Conservation (phyloP, 1,140 invertebrate species). For the Penaeus japonicus region DNA sequence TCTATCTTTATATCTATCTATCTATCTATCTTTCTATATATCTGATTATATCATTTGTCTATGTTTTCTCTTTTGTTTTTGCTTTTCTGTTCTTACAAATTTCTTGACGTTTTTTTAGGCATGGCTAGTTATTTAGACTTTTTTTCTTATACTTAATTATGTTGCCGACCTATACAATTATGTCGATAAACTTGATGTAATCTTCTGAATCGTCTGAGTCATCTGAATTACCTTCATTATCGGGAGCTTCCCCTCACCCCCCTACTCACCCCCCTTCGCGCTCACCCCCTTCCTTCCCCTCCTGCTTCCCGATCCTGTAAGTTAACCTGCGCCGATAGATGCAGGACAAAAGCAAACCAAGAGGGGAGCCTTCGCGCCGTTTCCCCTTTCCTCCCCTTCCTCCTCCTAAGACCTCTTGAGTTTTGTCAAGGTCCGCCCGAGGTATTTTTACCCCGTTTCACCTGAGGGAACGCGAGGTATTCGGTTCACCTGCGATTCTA, state of each 20-base stretch:
- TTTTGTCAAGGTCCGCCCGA: not conserved
- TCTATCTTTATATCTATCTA: not conserved
- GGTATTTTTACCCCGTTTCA: conserved; percentile 24
- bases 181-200: too few species aligned
- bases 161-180: too few species aligned
- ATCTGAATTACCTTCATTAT: too few species aligned
- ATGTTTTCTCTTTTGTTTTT: too few species aligned
- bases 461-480: conserved; percentile 20
- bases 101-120: too few species aligned
- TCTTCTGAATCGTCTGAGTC: too few species aligned
- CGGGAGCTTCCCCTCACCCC: not conserved
- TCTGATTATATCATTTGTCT: too few species aligned
- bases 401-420: not conserved
- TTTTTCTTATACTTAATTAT: too few species aligned
- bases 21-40: not conserved
- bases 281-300: not conserved
- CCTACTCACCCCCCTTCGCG: not conserved
- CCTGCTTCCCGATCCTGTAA: not conserved
- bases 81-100: too few species aligned
- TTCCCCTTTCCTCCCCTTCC: not conserved
- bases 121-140: too few species aligned
- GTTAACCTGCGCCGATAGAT: not conserved
- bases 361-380: not conserved
- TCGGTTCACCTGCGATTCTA: conserved; percentile 20
- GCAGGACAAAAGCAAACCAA: too few species aligned